Percentiles rank a stretch among this genome's conserved stretches.
Evolutionary conservation across 2,113 vertebrate species (phyloP).

Genomic region (Arenaria interpres): DNA sequence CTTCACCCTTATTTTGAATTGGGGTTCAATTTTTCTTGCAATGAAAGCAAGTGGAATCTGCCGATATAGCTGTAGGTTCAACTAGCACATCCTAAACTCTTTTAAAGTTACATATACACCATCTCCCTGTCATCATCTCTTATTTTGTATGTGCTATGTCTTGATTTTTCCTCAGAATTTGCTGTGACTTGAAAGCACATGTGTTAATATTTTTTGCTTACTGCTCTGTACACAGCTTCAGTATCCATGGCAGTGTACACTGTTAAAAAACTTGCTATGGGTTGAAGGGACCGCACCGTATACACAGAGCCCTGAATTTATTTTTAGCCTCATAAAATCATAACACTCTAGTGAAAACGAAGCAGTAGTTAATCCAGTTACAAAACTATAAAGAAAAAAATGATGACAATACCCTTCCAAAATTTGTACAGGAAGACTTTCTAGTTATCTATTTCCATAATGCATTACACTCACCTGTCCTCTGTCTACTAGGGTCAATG

Average conservation of each 20-base stretch:
- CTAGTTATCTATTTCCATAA: background rate
- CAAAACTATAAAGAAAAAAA: background rate
- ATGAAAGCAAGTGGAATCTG: background rate
- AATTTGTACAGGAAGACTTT: background rate
- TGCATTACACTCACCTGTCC: rapidly evolving
- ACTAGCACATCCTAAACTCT: background rate
- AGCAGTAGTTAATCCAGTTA: background rate
- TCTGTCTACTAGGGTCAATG: background rate
- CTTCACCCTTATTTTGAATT: background rate
- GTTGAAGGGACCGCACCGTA: background rate
- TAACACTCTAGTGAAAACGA: background rate
- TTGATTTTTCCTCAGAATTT: background rate
- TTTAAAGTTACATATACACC: background rate
- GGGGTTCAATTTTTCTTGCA: background rate
- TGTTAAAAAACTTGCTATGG: background rate
- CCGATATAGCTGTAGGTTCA: background rate
- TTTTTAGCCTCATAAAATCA: background rate
- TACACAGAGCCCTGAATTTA: background rate
- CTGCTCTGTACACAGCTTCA: background rate
- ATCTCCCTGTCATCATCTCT: background rate
- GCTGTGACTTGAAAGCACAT: background rate
- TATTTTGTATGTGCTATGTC: background rate
- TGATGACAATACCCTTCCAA: background rate
- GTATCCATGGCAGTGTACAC: background rate
- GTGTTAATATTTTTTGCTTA: background rate